Base-by-base conservation (phyloP, 1,140 invertebrate species). In the Lordiphosa clarofinis region DNA sequence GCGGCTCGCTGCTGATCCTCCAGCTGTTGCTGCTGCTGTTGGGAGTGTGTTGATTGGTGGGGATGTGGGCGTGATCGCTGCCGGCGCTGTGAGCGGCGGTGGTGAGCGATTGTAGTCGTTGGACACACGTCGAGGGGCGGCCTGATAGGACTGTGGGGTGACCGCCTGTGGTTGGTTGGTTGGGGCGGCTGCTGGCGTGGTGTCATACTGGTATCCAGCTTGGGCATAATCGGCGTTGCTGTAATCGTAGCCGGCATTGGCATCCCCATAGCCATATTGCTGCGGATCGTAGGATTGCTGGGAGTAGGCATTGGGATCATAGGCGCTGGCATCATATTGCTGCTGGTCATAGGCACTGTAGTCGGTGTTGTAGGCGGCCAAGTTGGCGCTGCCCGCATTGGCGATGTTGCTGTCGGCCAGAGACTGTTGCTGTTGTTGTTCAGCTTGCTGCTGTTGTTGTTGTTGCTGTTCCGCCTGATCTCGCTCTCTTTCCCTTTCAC, bases 311-410 rank as follows among this genome's bases (percentile, higher is more conserved):
- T 55, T 76, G 40, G 65, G 31, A 53, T 88, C 86, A 52, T 89
- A 87, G 33, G 49, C 87, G n/a, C 65, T 66, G 36, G 73, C 65
- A 43, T 87, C 86, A 33, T 89, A 89, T 56, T 89, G 86, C 54
- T 88, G 88, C 58, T 89, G 87, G 13, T 88, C 82, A 46, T 89
- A 89, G 73, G 68, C 82, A 42, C 74, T 88, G 59, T 86, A 88
- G 39, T 88, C 84, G 39, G 75, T 73, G 49, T 74, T 82, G 79
- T 88, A 87, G 56, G 79, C 84, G 44, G 63, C 82, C 48, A 82
- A 37, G 6, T 84, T 84, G 40, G 63, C 76, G 39, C 55, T 78
- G 31, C 40, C 73, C 9, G 66, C 63, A 33, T 65, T 79, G 39
- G 59, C 28, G 33, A 73, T 56, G 48, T 28, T 69, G 50, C 31